Evolutionary conservation across 2,888 invertebrate genomes (phyloP).

Genomic region (Hoplodrina blanda): DNA sequence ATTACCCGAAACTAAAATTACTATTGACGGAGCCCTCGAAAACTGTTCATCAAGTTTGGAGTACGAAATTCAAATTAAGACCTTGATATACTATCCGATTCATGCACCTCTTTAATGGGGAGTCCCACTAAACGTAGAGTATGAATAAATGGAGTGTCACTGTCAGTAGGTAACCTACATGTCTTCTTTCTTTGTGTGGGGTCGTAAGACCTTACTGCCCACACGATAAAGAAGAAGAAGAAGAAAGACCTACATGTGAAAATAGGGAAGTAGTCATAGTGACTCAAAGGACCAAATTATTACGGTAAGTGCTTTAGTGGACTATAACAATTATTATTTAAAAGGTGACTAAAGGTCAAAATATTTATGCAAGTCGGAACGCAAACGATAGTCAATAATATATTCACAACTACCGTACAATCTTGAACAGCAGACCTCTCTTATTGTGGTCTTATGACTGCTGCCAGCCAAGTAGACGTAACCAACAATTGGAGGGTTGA

Average conservation of each 20-base stretch:
- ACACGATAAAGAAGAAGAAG: too few species aligned
- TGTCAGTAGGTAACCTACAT: too few species aligned
- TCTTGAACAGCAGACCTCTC: neutral
- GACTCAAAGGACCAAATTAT: neutral
- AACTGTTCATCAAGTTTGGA: conserved; percentile 67
- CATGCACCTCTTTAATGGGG: conserved; percentile 66
- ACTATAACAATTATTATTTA: too few species aligned
- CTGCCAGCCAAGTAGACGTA: neutral
- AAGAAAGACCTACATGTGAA: neutral
- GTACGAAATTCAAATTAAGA: conserved; percentile 77
- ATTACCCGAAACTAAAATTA: conserved; percentile 44
- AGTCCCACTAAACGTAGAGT: conserved; percentile 25
- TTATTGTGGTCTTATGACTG: conserved; percentile 2
- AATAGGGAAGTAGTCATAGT: neutral
- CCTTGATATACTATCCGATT: conserved; percentile 71
- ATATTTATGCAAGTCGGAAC: neutral
- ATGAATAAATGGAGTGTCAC: conserved; percentile 35
- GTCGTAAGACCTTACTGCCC: too few species aligned
- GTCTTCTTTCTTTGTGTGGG: too few species aligned
- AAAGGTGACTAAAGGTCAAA: too few species aligned
- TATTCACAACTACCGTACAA: neutral
- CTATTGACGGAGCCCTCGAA: conserved; percentile 68
- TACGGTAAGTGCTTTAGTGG: too few species aligned
- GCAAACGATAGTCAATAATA: neutral
- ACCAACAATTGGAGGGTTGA: conserved; percentile 10